Percentiles rank a stretch among this genome's conserved stretches.
These are phyloP conservation scores for Cyanistes caeruleus DNA, from an alignment of 2,113 vertebrate genomes.

Conservation along the genomic window DNA sequence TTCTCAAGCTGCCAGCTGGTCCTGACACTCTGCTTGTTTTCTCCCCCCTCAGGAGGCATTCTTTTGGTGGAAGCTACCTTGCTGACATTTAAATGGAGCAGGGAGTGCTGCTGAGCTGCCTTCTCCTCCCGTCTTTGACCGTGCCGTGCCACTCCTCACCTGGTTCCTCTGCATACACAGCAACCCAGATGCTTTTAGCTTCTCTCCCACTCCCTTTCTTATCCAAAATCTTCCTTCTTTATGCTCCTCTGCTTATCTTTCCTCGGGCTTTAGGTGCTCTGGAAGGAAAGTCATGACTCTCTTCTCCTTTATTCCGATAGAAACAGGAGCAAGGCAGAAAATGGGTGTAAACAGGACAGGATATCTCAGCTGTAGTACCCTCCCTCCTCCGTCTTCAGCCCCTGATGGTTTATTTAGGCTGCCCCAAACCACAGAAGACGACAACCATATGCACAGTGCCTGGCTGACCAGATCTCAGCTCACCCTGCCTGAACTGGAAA, in stretches of 20 bases:
- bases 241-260: background rate
- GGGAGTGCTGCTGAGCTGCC: background rate
- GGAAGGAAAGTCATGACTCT: background rate
- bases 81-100: conserved; percentile 20
- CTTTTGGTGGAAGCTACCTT: conserved; percentile 35
- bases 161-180: background rate
- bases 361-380: background rate
- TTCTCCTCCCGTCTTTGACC: background rate
- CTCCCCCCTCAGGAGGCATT: conserved; percentile 30
- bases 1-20: conserved; percentile 64
- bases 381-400: background rate
- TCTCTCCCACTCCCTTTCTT: background rate
- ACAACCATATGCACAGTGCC: background rate
- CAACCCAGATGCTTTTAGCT: background rate
- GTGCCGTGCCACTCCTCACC: background rate
- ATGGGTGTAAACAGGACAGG: background rate
- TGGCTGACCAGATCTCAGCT: background rate
- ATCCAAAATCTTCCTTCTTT: background rate
- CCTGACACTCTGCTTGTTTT: conserved; percentile 50
- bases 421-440: background rate
- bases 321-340: background rate
- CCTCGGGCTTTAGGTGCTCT: background rate
- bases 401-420: background rate
- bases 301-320: background rate
- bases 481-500: background rate